Percentiles rank a stretch among this genome's conserved stretches.
phyloP scores from a whole-genome alignment of 2,888 invertebrate species.

The Agrotis exclamationis region DNA sequence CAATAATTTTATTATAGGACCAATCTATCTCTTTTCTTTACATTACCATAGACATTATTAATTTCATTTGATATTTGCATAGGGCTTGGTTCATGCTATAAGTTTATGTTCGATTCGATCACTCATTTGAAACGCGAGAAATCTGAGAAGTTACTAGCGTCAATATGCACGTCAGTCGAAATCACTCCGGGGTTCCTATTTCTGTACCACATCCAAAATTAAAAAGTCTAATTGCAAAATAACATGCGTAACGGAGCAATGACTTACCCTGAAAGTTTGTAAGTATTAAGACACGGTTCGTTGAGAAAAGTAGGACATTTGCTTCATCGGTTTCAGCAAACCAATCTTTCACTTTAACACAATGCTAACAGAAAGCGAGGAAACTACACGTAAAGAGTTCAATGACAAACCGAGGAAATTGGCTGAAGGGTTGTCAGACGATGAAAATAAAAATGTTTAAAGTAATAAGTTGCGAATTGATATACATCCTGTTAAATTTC shows the following conservation, averaged over 20 bases:
- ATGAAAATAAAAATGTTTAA: slow-evolving; percentile 47
- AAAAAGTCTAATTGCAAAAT: slow-evolving; percentile 48
- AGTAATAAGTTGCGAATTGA: slow-evolving; percentile 64
- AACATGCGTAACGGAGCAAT: slow-evolving; percentile 51
- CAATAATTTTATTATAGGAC: too few species aligned
- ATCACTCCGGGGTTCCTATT: slow-evolving; percentile 28
- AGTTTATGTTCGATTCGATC: slow-evolving; percentile 58
- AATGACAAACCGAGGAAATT: slow-evolving; percentile 73
- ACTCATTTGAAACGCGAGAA: slow-evolving; percentile 19
- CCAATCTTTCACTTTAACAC: slow-evolving; percentile 49
- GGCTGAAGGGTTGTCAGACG: slow-evolving; percentile 68
- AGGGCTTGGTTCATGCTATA: too few species aligned
- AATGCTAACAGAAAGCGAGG: slow-evolving; percentile 70
- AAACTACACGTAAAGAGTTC: slow-evolving; percentile 72
- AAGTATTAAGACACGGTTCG: slow-evolving; percentile 51
- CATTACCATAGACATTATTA: too few species aligned
- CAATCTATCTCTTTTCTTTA: too few species aligned
- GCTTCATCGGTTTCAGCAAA: slow-evolving; percentile 50
- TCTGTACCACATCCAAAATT: slow-evolving; percentile 20
- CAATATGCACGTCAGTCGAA: slow-evolving; percentile 40
- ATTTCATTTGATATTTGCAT: too few species aligned
- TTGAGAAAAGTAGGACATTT: slow-evolving; percentile 42
- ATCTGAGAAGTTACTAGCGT: slow-evolving; percentile 19
- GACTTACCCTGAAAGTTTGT: slow-evolving; percentile 46
- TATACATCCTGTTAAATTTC: slow-evolving; percentile 62